A percentile compares a stretch with the other conserved stretches of the same genome.
Evolutionary conservation across 2,797 vertebrate species (phyloP).

Genomic region (Hippoglossus hippoglossus): DNA sequence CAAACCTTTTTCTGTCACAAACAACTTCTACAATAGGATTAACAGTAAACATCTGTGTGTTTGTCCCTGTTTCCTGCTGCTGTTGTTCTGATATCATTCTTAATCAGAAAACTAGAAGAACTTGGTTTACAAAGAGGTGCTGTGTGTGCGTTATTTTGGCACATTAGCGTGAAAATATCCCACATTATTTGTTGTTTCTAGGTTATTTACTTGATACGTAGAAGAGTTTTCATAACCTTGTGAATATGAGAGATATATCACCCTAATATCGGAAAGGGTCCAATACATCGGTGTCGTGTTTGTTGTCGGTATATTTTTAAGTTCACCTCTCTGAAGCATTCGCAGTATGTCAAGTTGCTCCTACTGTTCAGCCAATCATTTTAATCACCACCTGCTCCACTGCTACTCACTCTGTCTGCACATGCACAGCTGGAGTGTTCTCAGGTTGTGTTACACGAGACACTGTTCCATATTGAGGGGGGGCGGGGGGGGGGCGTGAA

Average conservation of each 20-base stretch:
- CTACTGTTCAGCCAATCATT: conserved; percentile 4
- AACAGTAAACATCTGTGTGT: conserved; percentile 32
- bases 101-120: neutral
- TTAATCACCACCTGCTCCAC: conserved; percentile 3
- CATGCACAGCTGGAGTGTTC: neutral
- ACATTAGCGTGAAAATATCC: no score
- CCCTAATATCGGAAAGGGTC: neutral
- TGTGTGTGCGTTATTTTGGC: no score
- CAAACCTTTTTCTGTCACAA: conserved; percentile 33
- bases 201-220: no score
- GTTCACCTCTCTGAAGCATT: neutral
- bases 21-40: conserved; percentile 36
- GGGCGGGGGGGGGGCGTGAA: neutral
- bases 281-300: neutral
- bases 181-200: no score
- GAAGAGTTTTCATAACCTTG: no score
- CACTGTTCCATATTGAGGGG: neutral
- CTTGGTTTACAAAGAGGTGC: no score
- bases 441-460: neutral
- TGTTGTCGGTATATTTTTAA: neutral
- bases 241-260: neutral
- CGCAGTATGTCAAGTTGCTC: neutral
- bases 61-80: conserved; percentile 43
- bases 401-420: conserved; percentile 1
- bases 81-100: conserved; percentile 3